A percentile compares a stretch with the other conserved stretches of the same genome.
Conservation (phyloP, 2,888 invertebrate species). For the Pocota personata region DNA sequence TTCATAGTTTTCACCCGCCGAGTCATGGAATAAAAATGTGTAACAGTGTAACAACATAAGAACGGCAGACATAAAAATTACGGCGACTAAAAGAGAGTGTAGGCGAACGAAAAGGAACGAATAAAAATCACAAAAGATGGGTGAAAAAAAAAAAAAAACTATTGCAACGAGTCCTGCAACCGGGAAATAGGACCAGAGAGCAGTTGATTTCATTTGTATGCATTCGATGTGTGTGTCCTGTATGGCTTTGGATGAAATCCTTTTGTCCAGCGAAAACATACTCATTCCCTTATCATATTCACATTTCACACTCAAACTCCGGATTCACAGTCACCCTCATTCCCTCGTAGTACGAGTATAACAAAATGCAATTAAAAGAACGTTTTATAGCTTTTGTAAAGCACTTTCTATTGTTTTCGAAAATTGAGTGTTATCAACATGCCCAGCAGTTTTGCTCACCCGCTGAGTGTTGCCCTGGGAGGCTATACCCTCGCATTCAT, state of each 20-base stretch:
- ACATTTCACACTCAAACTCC: constrained; percentile 16
- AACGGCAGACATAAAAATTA: constrained; percentile 35
- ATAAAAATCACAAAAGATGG: constrained; percentile 18
- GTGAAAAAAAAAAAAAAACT: neutral
- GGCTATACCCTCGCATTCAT: neutral
- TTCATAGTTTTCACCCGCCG: constrained; percentile 28
- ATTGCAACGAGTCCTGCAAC: constrained; percentile 34
- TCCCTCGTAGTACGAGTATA: constrained; percentile 24
- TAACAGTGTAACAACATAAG: neutral
- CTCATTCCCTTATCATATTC: constrained; percentile 35
- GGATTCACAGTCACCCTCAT: too few relatives aligned
- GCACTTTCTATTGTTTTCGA: constrained; percentile 73
- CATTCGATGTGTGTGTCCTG: constrained; percentile 50
- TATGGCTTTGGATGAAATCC: constrained; percentile 57
- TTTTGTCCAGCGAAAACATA: constrained; percentile 46
- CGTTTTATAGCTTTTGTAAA: constrained; percentile 81
- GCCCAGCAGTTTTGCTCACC: constrained; percentile 62
- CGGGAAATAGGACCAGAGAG: constrained; percentile 42
- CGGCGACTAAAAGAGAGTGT: neutral
- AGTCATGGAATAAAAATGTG: constrained; percentile 16
- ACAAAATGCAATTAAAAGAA: constrained; percentile 82
- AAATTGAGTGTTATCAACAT: constrained; percentile 73
- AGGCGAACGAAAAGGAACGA: neutral
- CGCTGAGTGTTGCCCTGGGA: constrained; percentile 31
- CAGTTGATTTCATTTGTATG: constrained; percentile 49